Evolutionary conservation across 2,113 vertebrate genomes (phyloP).

Genomic region (Neogale vison): DNA sequence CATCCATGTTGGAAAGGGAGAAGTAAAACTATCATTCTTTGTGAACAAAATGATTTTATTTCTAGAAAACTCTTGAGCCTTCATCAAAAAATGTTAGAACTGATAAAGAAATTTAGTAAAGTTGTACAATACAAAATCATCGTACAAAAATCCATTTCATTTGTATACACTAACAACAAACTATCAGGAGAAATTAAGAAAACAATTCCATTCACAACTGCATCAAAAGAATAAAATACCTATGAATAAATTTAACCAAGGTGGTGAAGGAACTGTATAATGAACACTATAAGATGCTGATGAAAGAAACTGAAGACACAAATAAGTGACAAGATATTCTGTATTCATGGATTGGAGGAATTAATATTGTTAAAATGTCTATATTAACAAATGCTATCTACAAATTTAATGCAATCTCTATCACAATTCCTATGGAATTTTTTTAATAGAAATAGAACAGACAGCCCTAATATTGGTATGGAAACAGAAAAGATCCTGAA

Average conservation of each 20-base stretch:
- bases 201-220: neutral
- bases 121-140: neutral
- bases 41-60: neutral
- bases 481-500: neutral
- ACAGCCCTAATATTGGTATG: neutral
- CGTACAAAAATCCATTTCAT: neutral
- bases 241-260: neutral
- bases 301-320: neutral
- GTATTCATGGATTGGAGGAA: neutral
- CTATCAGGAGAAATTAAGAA: neutral
- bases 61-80: neutral
- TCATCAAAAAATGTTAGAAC: neutral
- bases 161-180: neutral
- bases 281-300: neutral
- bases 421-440: neutral
- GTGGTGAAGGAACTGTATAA: neutral
- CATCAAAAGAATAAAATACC: neutral
- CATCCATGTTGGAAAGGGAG: neutral
- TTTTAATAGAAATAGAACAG: neutral
- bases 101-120: neutral
- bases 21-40: neutral
- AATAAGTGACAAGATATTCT: neutral
- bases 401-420: neutral
- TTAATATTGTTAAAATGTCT: neutral
- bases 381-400: neutral